Conservation (phyloP, 2,797 vertebrate species). For the Chaetodon trifasciatus region DNA sequence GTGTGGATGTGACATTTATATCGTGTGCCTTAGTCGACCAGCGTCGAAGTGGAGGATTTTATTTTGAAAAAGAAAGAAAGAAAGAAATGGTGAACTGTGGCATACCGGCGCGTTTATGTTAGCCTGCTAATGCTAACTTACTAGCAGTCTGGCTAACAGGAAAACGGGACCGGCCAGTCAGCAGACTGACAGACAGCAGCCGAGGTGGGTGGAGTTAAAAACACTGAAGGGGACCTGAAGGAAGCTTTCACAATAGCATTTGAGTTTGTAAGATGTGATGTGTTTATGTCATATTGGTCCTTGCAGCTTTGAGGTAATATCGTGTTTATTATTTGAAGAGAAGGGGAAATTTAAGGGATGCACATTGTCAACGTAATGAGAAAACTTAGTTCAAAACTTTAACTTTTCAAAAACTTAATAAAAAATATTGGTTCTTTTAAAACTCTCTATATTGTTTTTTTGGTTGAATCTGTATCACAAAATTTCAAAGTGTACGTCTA, state of each 20-base stretch:
- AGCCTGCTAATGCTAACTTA: constrained; percentile 66
- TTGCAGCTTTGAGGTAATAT: no score
- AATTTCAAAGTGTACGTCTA: not conserved
- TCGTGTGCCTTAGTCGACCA: constrained; percentile 23
- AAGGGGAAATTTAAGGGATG: not conserved
- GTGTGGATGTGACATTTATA: not conserved
- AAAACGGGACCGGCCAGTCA: constrained; percentile 52
- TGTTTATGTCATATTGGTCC: not conserved
- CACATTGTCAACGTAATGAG: not conserved
- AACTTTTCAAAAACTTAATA: not conserved
- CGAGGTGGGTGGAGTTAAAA: constrained; percentile 80
- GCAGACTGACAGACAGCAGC: constrained; percentile 48
- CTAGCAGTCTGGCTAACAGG: constrained; percentile 69
- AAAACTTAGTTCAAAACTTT: not conserved
- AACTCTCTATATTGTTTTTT: not conserved
- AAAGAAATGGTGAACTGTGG: constrained; percentile 26
- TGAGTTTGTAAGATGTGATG: not conserved
- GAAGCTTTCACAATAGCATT: not conserved
- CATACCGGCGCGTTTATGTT: constrained; percentile 39
- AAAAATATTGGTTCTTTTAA: not conserved
- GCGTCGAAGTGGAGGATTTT: constrained; percentile 11
- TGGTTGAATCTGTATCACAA: not conserved
- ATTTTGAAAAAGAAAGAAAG: constrained; percentile 27
- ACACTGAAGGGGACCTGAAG: not conserved
- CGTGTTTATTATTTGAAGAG: not conserved